Conservation (phyloP, 2,797 vertebrate genomes). For the Galaxias olidus region DNA sequence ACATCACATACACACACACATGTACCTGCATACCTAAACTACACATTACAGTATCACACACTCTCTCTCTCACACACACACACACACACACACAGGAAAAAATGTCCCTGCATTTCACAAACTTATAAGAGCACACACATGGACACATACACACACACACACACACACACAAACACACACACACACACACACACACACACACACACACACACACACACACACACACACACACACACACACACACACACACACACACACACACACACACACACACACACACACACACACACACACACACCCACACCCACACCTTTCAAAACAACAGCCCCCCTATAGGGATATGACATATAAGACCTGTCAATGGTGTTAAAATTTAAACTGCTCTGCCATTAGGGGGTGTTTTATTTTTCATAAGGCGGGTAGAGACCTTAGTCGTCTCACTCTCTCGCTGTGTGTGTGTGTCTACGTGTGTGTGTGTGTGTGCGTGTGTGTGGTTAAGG, state of each 20-base stretch:
- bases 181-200: background rate
- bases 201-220: background rate
- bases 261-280: background rate
- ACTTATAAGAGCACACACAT: background rate
- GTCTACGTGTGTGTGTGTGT: background rate
- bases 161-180: background rate
- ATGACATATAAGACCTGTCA: constrained; percentile 25
- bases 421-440: constrained; percentile 15
- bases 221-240: constrained; percentile 8
- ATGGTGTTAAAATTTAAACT: constrained; percentile 44
- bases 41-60: no score
- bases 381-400: constrained; percentile 20
- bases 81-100: background rate
- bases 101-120: background rate
- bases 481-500: constrained; percentile 3
- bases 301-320: background rate
- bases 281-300: background rate
- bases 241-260: constrained; percentile 16
- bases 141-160: no score
- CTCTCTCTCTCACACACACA: no score
- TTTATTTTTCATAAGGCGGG: constrained; percentile 42
- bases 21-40: no score
- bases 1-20: background rate
- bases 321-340: constrained; percentile 28
- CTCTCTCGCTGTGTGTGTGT: background rate